phyloP scores from a whole-genome alignment of 1,140 invertebrate genomes.

The Drosophila willistoni region DNA sequence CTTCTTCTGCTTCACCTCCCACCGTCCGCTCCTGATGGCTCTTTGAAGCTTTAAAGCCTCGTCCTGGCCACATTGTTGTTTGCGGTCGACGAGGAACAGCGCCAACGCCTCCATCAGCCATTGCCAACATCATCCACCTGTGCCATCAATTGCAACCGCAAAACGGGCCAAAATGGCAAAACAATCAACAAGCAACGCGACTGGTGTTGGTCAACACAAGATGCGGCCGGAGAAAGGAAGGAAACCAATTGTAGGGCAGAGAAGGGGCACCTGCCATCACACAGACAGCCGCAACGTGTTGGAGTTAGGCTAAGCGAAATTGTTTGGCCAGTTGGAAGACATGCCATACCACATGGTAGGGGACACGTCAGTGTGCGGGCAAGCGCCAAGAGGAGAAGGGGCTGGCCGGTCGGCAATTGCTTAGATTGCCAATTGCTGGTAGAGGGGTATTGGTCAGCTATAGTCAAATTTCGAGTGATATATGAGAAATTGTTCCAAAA shows the following conservation, averaged over 20 bases:
- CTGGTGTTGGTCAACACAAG: conserved; percentile 51
- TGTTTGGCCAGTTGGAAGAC: conserved; percentile 44
- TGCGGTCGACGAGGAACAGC: neutral
- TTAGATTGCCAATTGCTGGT: conserved; percentile 33
- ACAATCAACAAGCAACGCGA: conserved; percentile 73
- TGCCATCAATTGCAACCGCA: conserved; percentile 62
- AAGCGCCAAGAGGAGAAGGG: neutral
- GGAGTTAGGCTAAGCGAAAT: conserved; percentile 39
- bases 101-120: neutral
- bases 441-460: conserved; percentile 27
- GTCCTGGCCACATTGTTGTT: conserved; percentile 25
- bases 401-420: conserved; percentile 24
- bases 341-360: conserved; percentile 30
- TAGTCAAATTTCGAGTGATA: conserved; percentile 38
- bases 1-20: no score
- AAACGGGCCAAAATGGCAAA: conserved; percentile 63
- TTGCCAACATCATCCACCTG: conserved; percentile 42
- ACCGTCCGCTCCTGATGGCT: neutral
- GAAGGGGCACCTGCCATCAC: conserved; percentile 14
- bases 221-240: conserved; percentile 10
- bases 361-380: neutral
- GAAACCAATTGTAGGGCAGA: neutral
- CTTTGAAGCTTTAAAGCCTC: conserved; percentile 42
- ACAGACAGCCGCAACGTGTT: conserved; percentile 48
- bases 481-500: conserved; percentile 21